These are phyloP conservation scores for Apis cerana DNA, from an alignment of 1,140 invertebrate genomes.

Conservation along the genomic window DNA sequence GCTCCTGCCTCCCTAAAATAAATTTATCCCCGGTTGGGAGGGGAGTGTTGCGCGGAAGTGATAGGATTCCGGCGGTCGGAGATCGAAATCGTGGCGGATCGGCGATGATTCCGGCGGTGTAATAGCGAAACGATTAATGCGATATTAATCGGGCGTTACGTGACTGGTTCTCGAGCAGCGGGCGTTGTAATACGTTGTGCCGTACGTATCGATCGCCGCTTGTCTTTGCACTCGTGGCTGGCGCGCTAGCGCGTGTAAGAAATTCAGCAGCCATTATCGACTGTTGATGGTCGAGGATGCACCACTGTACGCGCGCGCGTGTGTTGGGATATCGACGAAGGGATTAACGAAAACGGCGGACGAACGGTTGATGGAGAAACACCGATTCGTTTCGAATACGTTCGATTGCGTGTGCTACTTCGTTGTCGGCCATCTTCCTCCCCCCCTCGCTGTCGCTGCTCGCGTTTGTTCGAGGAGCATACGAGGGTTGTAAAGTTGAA, in stretches of 20 bases:
- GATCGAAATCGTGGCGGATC: constrained; percentile 45
- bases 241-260: constrained; percentile 40
- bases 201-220: constrained; percentile 27
- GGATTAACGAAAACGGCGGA: constrained; percentile 39
- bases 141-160: constrained; percentile 48
- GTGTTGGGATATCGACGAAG: constrained; percentile 16
- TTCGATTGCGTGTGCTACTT: constrained; percentile 1
- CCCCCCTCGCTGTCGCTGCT: not conserved
- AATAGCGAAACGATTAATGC: constrained; percentile 52
- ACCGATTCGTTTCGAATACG: constrained; percentile 4
- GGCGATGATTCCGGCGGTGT: not conserved
- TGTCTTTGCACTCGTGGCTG: constrained; percentile 32
- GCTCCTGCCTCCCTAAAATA: too few relatives aligned
- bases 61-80: constrained; percentile 9
- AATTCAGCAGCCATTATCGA: constrained; percentile 48
- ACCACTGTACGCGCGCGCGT: too few relatives aligned
- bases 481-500: too few relatives aligned
- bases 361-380: constrained; percentile 11
- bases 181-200: too few relatives aligned
- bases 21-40: not conserved
- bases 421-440: not conserved
- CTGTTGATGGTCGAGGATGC: not conserved
- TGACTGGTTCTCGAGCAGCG: constrained; percentile 5
- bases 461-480: not conserved
- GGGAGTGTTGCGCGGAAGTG: constrained; percentile 32